phyloP scores from a whole-genome alignment of 2,888 invertebrate genomes.

The Mycogona germanica region DNA sequence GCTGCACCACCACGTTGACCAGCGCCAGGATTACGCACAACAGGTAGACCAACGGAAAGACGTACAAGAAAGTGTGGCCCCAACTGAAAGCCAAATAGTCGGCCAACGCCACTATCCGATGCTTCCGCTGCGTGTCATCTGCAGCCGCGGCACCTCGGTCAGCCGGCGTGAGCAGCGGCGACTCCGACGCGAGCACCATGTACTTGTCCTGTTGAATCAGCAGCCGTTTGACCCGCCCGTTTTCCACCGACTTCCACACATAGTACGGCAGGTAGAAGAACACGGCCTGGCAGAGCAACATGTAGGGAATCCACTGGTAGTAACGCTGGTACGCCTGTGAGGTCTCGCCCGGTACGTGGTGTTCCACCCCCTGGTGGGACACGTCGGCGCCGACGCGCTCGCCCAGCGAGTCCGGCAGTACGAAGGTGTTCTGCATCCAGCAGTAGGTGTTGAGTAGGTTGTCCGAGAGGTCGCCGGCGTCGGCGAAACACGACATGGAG shows the following conservation, averaged over 20 bases:
- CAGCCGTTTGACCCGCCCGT: conserved; percentile 7
- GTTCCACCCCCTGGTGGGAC: conserved; percentile 25
- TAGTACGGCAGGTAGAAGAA: conserved; percentile 25
- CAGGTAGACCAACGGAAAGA: not conserved
- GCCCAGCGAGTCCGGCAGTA: conserved; percentile 24
- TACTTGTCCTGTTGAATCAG: not conserved
- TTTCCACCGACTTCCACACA: conserved; percentile 26
- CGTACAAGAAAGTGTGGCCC: not conserved
- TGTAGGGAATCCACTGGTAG: conserved; percentile 27
- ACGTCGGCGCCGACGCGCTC: conserved; percentile 24
- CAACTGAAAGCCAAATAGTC: not conserved
- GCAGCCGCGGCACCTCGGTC: no score
- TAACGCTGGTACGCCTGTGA: conserved; percentile 25
- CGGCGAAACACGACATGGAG: not conserved
- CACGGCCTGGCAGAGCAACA: conserved; percentile 24
- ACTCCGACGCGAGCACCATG: not conserved
- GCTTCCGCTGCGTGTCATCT: not conserved
- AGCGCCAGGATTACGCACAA: not conserved
- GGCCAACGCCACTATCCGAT: not conserved
- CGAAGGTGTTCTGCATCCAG: conserved; percentile 26
- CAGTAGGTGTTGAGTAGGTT: conserved; percentile 8
- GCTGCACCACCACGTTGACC: conserved; percentile 1
- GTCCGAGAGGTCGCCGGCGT: not conserved
- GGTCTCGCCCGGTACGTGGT: not conserved
- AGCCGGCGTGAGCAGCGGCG: conserved; percentile 11